phyloP scores from a whole-genome alignment of 1,140 invertebrate species.

The Wasmannia auropunctata region DNA sequence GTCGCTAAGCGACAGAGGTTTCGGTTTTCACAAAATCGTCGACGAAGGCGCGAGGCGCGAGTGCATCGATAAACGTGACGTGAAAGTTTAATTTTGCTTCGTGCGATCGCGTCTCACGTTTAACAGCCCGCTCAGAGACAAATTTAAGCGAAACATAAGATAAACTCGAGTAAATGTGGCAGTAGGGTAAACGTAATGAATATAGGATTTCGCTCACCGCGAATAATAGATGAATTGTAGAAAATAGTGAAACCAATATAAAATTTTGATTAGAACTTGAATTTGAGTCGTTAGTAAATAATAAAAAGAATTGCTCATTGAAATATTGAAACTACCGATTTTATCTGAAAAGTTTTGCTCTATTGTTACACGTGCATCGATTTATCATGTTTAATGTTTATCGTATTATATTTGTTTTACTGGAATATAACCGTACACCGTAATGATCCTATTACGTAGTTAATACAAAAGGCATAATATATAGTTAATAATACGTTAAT shows the following conservation, averaged over 20 bases:
- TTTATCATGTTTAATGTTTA: slow-evolving; percentile 26
- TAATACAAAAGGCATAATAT: slow-evolving; percentile 11
- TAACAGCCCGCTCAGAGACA: neutral
- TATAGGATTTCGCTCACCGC: neutral
- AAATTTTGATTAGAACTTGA: neutral
- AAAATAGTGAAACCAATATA: neutral
- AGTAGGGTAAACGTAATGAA: neutral
- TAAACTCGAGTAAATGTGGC: neutral
- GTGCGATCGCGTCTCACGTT: neutral
- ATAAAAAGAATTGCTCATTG: neutral
- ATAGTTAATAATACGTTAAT: slow-evolving; percentile 29
- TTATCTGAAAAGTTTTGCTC: neutral
- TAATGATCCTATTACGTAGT: neutral
- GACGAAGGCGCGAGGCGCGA: neutral
- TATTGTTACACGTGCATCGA: neutral
- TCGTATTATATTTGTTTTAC: neutral
- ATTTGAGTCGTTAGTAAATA: neutral
- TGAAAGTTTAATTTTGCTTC: neutral
- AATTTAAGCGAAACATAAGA: neutral
- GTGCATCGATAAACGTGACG: neutral
- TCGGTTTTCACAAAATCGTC: slow-evolving; percentile 2
- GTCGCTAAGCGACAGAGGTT: slow-evolving; percentile 9
- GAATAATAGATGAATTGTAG: slow-evolving; percentile 3
- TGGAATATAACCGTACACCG: neutral
- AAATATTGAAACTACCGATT: neutral